phyloP scores from a whole-genome alignment of 2,797 vertebrate genomes.

The Astyanax mexicanus region DNA sequence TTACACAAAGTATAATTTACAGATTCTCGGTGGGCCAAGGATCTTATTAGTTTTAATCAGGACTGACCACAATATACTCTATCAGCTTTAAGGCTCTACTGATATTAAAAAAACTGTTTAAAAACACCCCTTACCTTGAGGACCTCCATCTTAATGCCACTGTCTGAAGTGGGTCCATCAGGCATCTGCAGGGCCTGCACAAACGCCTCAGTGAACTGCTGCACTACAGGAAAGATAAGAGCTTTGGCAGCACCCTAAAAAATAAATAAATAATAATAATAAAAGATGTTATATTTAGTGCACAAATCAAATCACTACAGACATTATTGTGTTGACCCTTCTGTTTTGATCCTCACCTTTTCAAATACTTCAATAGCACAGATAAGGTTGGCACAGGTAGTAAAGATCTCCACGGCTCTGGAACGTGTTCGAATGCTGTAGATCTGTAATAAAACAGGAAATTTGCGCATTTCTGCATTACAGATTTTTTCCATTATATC shows the following conservation, averaged over 20 bases:
- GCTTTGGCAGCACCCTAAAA: slow-evolving; percentile 93
- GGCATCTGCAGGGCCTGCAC: slow-evolving; percentile 96
- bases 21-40: no score
- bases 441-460: slow-evolving; percentile 74
- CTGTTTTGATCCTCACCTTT: slow-evolving; percentile 79
- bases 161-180: slow-evolving; percentile 93
- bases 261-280: slow-evolving; percentile 24
- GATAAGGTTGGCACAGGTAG: slow-evolving; percentile 98
- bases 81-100: no score
- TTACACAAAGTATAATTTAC: no score
- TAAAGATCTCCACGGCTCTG: slow-evolving; percentile 97
- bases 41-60: no score
- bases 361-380: slow-evolving; percentile 97
- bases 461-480: not conserved
- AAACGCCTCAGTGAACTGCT: slow-evolving; percentile 97
- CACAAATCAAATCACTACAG: not conserved
- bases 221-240: slow-evolving; percentile 95
- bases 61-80: no score
- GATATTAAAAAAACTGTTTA: no score
- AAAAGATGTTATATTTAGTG: not conserved
- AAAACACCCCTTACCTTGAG: slow-evolving; percentile 90
- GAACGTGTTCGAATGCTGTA: slow-evolving; percentile 96
- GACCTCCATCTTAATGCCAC: slow-evolving; percentile 98
- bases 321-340: no score
- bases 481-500: no score